Percentiles rank a stretch among this genome's conserved stretches.
phyloP scores from a whole-genome alignment of 2,888 invertebrate species.

The Chrysomela aeneicollis region DNA sequence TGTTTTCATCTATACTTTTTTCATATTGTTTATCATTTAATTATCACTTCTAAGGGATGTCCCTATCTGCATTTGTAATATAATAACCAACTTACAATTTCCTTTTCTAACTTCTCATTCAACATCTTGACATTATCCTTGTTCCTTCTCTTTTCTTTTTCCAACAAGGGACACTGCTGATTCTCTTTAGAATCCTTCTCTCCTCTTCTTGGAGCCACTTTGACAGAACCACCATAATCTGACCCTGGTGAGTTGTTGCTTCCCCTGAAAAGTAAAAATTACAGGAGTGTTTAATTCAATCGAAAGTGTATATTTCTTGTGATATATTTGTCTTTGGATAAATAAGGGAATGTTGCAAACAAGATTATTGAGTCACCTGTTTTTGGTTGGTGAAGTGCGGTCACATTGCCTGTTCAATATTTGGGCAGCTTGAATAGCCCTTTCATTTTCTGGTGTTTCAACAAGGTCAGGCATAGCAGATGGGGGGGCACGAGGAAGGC shows the following conservation, averaged over 20 bases:
- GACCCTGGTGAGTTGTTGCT: slow-evolving; percentile 60
- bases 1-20: too few relatives aligned
- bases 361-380: slow-evolving; percentile 53
- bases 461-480: slow-evolving; percentile 62
- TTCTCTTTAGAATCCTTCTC: slow-evolving; percentile 67
- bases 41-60: too few relatives aligned
- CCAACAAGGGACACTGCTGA: slow-evolving; percentile 57
- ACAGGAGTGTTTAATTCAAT: too few relatives aligned
- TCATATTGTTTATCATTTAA: too few relatives aligned
- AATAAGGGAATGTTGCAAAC: too few relatives aligned
- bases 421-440: slow-evolving; percentile 73
- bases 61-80: slow-evolving; percentile 4
- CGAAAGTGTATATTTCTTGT: too few relatives aligned
- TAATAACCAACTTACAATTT: slow-evolving; percentile 52
- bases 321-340: too few relatives aligned
- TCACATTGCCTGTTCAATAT: slow-evolving; percentile 68
- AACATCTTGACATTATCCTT: slow-evolving; percentile 66
- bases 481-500: slow-evolving; percentile 64
- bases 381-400: slow-evolving; percentile 62
- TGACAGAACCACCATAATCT: slow-evolving; percentile 75
- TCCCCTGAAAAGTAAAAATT: slow-evolving; percentile 8
- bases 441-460: slow-evolving; percentile 71
- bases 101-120: slow-evolving; percentile 66
- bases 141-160: slow-evolving; percentile 47
- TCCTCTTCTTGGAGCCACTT: slow-evolving; percentile 66